Base-by-base conservation (phyloP, 2,113 vertebrate species). In the Butorides virescens region DNA sequence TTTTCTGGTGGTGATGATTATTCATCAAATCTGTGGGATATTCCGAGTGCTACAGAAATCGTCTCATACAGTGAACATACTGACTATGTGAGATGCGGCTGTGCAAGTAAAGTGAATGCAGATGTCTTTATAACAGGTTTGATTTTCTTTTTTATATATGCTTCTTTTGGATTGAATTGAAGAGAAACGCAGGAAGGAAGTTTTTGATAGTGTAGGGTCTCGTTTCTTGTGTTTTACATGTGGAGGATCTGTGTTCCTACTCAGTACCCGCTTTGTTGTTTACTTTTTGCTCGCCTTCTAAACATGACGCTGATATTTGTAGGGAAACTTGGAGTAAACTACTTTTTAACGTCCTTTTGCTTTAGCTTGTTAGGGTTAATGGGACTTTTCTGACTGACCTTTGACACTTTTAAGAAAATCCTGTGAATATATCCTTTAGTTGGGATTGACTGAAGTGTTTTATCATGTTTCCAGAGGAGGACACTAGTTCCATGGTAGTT, bases 91-190 rank as follows among this genome's bases (percentile, higher is more conserved):
- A 98, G 99, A 82, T 99, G 99, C 4, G 99, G 98, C 13, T 98
- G 98, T 75, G 96, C 99, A 7, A 99, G 99, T 97, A 99, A 98
- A 96, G 97, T 99, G 92, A 99, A 99, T 92, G 97, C 98, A 39
- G 99, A 99, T 97, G 98, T 99, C 55, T 99, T 99, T 95, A 91
- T 99, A 81, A 99, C 99, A 81, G 99, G 99, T 99, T 93, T 89
- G 97, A 72, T 42, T 74, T 83, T 46, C 22, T 49, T 70, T 71
- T 59, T 53, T 73, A 11, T 77, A 7, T 53, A 32, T 84, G 11
- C 15, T 52, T 52, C 11, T 61, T 82, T 55, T 65, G 34, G 22
- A 36, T 32, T 76, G 13, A 73, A 30, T 65, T 65, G 37, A 62
- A 81, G 11, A 63, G 74, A 74, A 89, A n/a, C 19, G 17, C 26